Evolutionary conservation across 2,797 vertebrate genomes (phyloP).

Genomic region (Sylvilagus floridanus): DNA sequence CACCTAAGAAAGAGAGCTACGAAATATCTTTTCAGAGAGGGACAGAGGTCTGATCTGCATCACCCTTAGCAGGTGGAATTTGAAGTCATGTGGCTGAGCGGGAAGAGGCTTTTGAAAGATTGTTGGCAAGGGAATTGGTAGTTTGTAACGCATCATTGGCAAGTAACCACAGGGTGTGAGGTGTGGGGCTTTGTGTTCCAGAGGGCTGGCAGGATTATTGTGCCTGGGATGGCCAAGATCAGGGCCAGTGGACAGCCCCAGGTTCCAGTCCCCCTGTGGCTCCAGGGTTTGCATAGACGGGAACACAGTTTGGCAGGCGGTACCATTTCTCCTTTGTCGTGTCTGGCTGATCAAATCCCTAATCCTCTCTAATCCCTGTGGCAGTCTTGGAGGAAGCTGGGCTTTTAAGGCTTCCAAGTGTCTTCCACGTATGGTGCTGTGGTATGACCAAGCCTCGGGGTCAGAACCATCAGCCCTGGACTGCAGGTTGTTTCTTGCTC

Average conservation of each 20-base stretch:
- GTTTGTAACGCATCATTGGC: background rate
- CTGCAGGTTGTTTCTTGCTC: constrained; percentile 27
- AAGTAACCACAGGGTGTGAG: background rate
- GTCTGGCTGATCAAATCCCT: background rate
- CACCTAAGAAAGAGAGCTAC: background rate
- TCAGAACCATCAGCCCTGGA: background rate
- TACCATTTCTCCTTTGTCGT: background rate
- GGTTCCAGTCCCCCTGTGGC: background rate
- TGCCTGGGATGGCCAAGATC: background rate
- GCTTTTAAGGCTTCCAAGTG: background rate
- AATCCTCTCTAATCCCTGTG: background rate
- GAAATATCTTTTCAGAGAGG: constrained; percentile 15
- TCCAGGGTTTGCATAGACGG: background rate
- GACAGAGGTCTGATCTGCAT: background rate
- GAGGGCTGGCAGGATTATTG: background rate
- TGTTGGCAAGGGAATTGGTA: background rate
- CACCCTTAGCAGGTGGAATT: background rate
- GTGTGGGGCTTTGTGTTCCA: background rate
- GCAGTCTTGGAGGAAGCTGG: background rate
- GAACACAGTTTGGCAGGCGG: background rate
- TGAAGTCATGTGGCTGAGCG: background rate
- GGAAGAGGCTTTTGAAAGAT: background rate
- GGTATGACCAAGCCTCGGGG: background rate
- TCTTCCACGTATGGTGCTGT: too few relatives aligned
- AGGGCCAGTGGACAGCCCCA: background rate